phyloP scores from a whole-genome alignment of 2,888 invertebrate genomes.

The Bursaphelenchus okinawaensis region DNA sequence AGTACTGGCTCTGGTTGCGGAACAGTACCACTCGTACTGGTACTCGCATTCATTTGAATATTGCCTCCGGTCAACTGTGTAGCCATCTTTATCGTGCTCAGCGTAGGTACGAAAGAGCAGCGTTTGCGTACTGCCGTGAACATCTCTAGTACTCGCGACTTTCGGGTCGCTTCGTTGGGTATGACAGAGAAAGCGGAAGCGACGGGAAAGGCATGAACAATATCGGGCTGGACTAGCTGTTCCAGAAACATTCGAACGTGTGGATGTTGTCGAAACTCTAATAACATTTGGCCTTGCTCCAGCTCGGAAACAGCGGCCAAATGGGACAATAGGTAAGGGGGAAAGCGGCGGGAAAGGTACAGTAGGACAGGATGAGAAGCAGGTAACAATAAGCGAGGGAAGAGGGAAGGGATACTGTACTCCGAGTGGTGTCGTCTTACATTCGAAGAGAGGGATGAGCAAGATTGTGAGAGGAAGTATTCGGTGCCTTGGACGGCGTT shows the following conservation, averaged over 20 bases:
- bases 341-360: neutral
- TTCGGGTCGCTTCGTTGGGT: slow-evolving; percentile 22
- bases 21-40: neutral
- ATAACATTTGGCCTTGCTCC: neutral
- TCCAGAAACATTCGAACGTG: slow-evolving; percentile 6
- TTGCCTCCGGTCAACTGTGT: neutral
- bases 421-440: slow-evolving; percentile 1
- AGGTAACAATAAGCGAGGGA: neutral
- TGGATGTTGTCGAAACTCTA: slow-evolving; percentile 3
- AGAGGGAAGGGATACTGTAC: neutral
- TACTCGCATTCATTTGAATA: neutral
- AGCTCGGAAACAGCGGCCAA: slow-evolving; percentile 1
- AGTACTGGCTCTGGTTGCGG: slow-evolving; percentile 43
- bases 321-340: slow-evolving; percentile 7
- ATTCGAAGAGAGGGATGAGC: slow-evolving; percentile 7
- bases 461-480: slow-evolving; percentile 7
- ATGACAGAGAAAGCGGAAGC: slow-evolving; percentile 20
- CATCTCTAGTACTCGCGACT: slow-evolving; percentile 8
- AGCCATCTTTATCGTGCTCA: slow-evolving; percentile 4
- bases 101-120: neutral
- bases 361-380: neutral
- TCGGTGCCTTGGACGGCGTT: slow-evolving; percentile 15
- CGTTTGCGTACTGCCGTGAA: neutral
- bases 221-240: neutral
- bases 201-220: neutral